Evolutionary conservation across 2,797 vertebrate species (phyloP).

Genomic region (Artibeus lituratus): DNA sequence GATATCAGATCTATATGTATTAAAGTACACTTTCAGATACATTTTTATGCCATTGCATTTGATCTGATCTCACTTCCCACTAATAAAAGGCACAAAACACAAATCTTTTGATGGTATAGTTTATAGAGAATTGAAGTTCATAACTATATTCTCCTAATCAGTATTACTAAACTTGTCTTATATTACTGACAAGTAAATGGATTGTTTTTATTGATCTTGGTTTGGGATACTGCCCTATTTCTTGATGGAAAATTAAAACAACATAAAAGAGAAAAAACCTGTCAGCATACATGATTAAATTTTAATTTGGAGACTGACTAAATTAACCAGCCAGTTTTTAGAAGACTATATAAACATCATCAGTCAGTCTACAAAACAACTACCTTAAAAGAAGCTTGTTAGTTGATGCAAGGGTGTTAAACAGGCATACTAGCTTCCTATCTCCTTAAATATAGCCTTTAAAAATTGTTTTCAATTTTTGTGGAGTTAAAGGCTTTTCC

Average conservation of each 20-base stretch:
- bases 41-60: not conserved
- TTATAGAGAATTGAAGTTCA: not conserved
- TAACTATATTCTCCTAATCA: not conserved
- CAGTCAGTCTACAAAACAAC: not conserved
- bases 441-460: not conserved
- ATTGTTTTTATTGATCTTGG: not conserved
- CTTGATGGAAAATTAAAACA: slow-evolving; percentile 25
- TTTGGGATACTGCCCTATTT: not conserved
- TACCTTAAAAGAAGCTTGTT: not conserved
- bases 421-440: not conserved
- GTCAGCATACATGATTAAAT: not conserved
- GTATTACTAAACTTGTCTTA: not conserved
- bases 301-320: slow-evolving; percentile 48
- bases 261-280: not conserved
- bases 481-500: not conserved
- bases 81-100: not conserved
- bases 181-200: not conserved
- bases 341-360: not conserved
- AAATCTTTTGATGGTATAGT: not conserved
- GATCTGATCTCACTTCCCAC: not conserved
- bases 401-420: not conserved
- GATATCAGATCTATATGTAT: not conserved
- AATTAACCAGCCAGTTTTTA: not conserved
- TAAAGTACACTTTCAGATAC: not conserved
- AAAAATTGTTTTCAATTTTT: slow-evolving; percentile 1